Conservation (phyloP, 2,113 vertebrate genomes). For the Dasyprocta punctata region DNA sequence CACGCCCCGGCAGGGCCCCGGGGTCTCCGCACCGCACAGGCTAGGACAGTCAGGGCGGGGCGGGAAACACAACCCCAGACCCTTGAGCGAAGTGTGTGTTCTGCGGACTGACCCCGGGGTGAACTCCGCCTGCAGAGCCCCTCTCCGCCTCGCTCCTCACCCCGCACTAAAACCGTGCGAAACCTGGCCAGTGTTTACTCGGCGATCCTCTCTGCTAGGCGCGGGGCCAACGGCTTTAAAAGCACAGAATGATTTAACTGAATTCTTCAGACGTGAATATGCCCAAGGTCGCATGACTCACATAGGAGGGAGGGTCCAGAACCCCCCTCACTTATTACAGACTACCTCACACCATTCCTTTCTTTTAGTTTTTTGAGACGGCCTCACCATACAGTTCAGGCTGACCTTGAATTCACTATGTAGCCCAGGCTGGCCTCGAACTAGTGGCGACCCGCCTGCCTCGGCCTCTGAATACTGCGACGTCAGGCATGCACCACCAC, state of each 20-base stretch:
- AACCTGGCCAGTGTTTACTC: conserved; percentile 8
- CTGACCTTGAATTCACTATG: no score
- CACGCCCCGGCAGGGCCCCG: neutral
- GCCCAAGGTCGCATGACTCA: neutral
- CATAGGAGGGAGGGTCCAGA: neutral
- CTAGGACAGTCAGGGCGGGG: neutral
- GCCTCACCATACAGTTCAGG: no score
- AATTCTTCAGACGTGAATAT: conserved; percentile 13
- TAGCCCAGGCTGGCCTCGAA: neutral
- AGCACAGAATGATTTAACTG: neutral
- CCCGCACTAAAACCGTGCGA: neutral
- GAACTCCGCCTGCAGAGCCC: neutral
- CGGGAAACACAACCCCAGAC: neutral
- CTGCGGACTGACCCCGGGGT: neutral
- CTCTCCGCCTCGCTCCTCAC: neutral
- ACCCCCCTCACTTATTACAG: neutral
- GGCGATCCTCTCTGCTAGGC: neutral
- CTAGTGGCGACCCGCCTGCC: neutral
- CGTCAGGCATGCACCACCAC: neutral
- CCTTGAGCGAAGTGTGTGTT: neutral
- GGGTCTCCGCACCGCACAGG: neutral
- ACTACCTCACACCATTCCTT: neutral
- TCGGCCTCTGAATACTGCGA: neutral
- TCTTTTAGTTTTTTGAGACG: neutral
- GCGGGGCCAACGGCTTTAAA: neutral